These are phyloP conservation scores for Thermophis baileyi DNA, from an alignment of 2,113 vertebrate genomes.

Conservation along the genomic window DNA sequence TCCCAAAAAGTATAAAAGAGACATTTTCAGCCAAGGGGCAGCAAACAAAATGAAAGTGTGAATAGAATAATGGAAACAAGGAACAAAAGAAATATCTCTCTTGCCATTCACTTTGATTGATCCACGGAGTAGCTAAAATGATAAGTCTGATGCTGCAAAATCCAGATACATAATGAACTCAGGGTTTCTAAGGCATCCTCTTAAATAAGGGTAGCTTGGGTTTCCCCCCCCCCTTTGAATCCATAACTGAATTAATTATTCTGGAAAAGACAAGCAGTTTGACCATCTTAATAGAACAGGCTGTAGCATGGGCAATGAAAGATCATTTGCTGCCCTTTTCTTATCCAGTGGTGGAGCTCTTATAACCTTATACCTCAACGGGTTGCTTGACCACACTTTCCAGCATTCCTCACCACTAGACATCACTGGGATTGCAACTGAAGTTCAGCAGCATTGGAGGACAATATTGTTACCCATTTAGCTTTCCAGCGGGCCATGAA, in stretches of 20 bases:
- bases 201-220: not conserved
- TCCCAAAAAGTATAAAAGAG: not conserved
- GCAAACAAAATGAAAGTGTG: not conserved
- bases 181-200: not conserved
- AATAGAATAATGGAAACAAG: not conserved
- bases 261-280: not conserved
- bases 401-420: not conserved
- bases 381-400: not conserved
- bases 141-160: not conserved
- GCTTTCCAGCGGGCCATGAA: not conserved
- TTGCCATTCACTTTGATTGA: not conserved
- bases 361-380: not conserved
- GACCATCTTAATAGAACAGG: not conserved
- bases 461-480: not conserved
- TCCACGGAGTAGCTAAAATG: not conserved
- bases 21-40: not conserved
- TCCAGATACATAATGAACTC: not conserved
- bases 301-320: rapidly evolving
- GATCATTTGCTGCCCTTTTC: not conserved
- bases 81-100: not conserved
- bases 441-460: not conserved
- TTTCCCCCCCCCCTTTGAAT: not conserved
- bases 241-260: not conserved
- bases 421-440: not conserved
- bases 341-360: not conserved